Conservation (phyloP, 1,140 invertebrate species). For the Oppia nitens region DNA sequence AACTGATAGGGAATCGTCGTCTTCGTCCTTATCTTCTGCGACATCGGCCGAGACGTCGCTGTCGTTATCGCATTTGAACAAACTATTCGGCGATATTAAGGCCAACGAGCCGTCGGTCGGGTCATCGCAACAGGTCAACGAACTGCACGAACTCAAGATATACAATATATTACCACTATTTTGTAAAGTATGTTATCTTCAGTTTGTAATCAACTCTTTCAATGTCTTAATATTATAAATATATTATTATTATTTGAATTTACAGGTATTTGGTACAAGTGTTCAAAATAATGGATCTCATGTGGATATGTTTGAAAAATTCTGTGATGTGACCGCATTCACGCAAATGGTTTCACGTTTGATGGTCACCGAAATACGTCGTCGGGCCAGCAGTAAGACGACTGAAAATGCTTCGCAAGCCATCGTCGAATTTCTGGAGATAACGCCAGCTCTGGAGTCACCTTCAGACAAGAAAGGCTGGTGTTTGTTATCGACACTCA, state of each 20-base stretch:
- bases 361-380: conserved; percentile 82
- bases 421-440: conserved; percentile 87
- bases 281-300: neutral
- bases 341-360: conserved; percentile 83
- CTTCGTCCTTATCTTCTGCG: too few relatives aligned
- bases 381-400: conserved; percentile 64
- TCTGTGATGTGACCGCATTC: conserved; percentile 78
- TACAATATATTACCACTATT: conserved; percentile 97
- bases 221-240: neutral
- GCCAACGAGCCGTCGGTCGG: conserved; percentile 3
- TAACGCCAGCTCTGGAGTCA: conserved; percentile 35
- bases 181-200: conserved; percentile 57
- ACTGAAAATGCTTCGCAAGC: conserved; percentile 77
- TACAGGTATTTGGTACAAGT: conserved; percentile 1
- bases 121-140: conserved; percentile 8
- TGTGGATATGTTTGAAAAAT: conserved; percentile 58
- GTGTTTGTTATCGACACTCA: conserved; percentile 81
- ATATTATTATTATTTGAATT: conserved; percentile 4
- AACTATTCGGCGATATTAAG: conserved; percentile 13
- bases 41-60: conserved; percentile 8
- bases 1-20: neutral
- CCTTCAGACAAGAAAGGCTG: conserved; percentile 76
- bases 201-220: neutral
- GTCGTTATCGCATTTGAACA: conserved; percentile 9
- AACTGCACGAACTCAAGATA: conserved; percentile 76